Conservation (phyloP, 2,797 vertebrate genomes). For the Cephalopachus bancanus region DNA sequence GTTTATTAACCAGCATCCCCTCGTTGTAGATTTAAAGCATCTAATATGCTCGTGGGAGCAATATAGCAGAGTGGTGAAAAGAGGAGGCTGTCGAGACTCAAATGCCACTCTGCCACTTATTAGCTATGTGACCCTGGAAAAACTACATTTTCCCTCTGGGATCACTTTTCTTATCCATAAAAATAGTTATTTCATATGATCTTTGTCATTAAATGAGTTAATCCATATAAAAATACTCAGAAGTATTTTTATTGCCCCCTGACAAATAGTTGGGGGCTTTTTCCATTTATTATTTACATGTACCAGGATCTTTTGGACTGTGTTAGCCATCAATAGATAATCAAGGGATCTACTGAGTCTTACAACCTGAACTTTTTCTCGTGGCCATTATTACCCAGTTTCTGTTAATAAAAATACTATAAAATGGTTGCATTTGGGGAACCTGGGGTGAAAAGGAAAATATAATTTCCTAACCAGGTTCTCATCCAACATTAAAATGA, state of each 20-base stretch:
- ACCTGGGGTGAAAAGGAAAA: neutral
- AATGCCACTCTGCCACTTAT: neutral
- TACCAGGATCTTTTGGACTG: neutral
- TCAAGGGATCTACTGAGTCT: neutral
- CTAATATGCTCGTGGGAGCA: neutral
- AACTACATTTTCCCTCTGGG: no score
- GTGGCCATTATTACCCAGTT: neutral
- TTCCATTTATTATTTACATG: neutral
- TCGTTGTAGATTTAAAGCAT: neutral
- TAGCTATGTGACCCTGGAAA: neutral
- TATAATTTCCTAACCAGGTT: neutral
- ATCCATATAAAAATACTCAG: neutral
- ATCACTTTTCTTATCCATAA: neutral
- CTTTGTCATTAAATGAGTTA: neutral
- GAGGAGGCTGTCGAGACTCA: neutral
- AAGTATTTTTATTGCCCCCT: neutral
- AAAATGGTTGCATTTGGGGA: neutral
- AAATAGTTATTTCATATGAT: neutral
- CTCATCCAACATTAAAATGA: constrained; percentile 16
- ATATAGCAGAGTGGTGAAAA: neutral
- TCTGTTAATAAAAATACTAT: constrained; percentile 22
- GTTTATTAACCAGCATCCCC: neutral
- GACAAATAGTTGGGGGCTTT: neutral
- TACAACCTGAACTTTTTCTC: neutral
- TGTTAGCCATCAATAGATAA: neutral